Evolutionary conservation across 2,113 vertebrate genomes (phyloP), one percentile per base, ranked within the genome.

Genomic region (Lichenostomus cassidix): DNA sequence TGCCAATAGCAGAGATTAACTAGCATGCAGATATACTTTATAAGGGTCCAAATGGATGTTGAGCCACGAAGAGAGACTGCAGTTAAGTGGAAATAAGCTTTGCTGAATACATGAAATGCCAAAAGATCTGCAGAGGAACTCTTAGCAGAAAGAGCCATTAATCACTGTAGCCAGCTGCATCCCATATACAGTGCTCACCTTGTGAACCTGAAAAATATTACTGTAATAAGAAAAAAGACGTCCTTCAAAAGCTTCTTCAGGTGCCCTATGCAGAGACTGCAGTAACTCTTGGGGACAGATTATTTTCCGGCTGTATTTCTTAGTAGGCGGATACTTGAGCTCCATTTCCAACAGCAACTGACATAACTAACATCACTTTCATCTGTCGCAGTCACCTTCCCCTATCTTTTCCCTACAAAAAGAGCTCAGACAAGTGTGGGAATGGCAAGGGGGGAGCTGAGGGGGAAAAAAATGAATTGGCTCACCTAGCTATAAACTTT

Each of bases 161-260:
- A 94, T 96, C 96, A 96, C 86, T 82, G 79, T 76, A 96, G 90
- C 87, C 94, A 95, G 90, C 95, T 96, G 92, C 73, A 95, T 94
- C 92, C 87, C 89, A 74, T 95, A 90, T 68, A 94, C 69, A 64
- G 79, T 47, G 55, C 75, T 95, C 89, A 97, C 94, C 92, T 92
- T 90, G 83, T 96, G 94, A 96, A 96, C 92, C 73, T 87, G 87
- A 95, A 95, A 96, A 97, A 96, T 92, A 96, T 96, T 89, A 95
- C 95, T 91, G 86, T 94, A 96, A 96, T 94, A 92, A 96, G 96
- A 95, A 95, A 96, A 94, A 94, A 92, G 89, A 90, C 0, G 91
- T 84, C 96, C 96, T 97, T 97, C 91, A 94, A 87, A 95, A 89
- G 74, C 78, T 90, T 95, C 95, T 96, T 89, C 86, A 87, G 86